Evolutionary conservation across 2,113 vertebrate genomes (phyloP).

Genomic region (Fulmarus glacialis): DNA sequence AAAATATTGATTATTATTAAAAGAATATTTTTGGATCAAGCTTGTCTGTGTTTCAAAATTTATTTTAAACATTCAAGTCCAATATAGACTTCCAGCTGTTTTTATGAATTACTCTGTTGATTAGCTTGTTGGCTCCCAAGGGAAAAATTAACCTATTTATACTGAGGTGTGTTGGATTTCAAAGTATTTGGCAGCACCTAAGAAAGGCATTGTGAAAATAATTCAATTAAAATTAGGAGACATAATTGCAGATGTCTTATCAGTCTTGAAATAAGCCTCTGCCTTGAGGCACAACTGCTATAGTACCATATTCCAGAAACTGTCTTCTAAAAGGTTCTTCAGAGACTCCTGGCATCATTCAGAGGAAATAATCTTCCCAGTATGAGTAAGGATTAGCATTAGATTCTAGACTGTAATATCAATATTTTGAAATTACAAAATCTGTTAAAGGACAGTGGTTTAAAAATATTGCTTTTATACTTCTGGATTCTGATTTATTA

Average conservation of each 20-base stretch:
- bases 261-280: neutral
- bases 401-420: neutral
- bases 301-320: neutral
- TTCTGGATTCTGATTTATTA: neutral
- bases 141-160: neutral
- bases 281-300: neutral
- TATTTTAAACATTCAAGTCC: neutral
- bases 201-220: neutral
- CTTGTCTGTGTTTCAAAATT: slow-evolving; percentile 5
- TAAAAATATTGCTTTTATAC: neutral
- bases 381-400: neutral
- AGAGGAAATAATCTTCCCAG: neutral
- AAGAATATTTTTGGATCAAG: slow-evolving; percentile 28
- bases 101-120: slow-evolving; percentile 1
- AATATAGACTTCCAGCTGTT: neutral
- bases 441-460: neutral
- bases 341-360: neutral
- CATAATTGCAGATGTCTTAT: neutral
- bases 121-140: neutral
- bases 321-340: neutral
- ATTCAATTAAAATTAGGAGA: neutral
- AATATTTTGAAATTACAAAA: neutral
- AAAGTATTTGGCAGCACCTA: neutral
- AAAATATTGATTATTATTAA: slow-evolving; percentile 37
- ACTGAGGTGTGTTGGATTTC: neutral